Evolutionary conservation across 2,113 vertebrate genomes (phyloP).

Genomic region (Vanacampus margaritifer): DNA sequence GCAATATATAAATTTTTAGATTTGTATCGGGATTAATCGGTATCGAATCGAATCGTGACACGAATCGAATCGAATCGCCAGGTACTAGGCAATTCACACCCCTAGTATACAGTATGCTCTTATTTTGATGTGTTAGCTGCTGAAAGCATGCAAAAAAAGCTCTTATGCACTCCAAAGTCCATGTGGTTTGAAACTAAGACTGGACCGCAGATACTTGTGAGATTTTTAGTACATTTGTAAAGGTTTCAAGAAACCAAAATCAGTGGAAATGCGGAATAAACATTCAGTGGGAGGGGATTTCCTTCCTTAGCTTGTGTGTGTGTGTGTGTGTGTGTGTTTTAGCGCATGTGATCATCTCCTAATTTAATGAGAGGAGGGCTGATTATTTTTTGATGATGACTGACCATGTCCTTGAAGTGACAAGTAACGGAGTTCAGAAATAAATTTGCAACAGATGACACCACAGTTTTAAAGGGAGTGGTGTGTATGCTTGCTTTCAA

Average conservation of each 20-base stretch:
- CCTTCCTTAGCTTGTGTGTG: conserved; percentile 31
- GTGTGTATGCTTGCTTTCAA: neutral
- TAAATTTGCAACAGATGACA: no score
- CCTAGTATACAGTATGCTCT: conserved; percentile 31
- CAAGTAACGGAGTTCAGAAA: no score
- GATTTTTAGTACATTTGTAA: conserved; percentile 58
- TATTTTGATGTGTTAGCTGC: conserved; percentile 67
- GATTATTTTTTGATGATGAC: neutral
- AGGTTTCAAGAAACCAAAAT: conserved; percentile 62
- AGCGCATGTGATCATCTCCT: no score
- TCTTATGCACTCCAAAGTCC: conserved; percentile 65
- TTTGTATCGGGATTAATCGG: no score
- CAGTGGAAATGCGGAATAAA: conserved; percentile 64
- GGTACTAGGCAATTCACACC: no score
- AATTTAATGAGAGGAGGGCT: no score
- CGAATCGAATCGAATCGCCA: no score
- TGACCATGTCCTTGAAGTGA: no score
- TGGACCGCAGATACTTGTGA: conserved; percentile 60
- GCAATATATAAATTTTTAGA: no score
- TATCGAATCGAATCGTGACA: no score
- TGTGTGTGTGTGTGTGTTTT: neutral
- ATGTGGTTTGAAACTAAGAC: conserved; percentile 62
- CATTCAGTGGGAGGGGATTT: conserved; percentile 35
- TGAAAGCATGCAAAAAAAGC: conserved; percentile 60
- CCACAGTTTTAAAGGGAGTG: no score